Evolutionary conservation across 2,113 vertebrate species (phyloP), one percentile per base, ranked within the genome.

Genomic region (Cinclus cinclus): DNA sequence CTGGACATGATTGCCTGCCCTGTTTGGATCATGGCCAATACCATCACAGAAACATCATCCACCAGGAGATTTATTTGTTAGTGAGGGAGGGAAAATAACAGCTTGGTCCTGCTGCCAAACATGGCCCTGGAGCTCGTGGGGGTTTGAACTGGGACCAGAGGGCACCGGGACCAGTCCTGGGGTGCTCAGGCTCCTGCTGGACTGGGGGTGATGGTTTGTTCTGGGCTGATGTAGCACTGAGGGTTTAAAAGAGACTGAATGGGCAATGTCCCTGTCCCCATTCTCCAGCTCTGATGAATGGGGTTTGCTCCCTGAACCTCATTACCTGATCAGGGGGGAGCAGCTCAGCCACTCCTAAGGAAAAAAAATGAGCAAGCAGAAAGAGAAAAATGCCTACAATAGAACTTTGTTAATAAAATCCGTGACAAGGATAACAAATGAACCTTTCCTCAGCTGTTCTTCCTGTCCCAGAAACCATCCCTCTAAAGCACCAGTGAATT

Each of bases 91-190:
- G 15, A 2, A 19, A 69, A 24, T 1, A 31, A 17, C 15, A 63
- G 52, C 56, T 67, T 10, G 1, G 17, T 10, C 50, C 76, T 70
- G 78, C 78, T 87, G 78, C 56, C 13, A 50, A 22, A 25, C 21
- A 5, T 0, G 0, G 30, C 46, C n/a, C 75, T 30, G 55, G 41
- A 49, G 74, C 47, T 85, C 0, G 0, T 6, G 50, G 11, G 73
- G 82, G 49, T 63, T 65, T 84, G 27, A 35, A 1, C 12, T 27
- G 77, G 70, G 69, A 53, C 6, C 55, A 46, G 55, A 19, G 35
- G 23, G 23, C 28, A 33, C 55, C 3, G 1, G 47, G n/a, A 23
- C 9, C 50, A 3, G 1, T 19, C 18, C 75, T 21, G 83, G 39
- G 46, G 58, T 70, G 27, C 10, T 50, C 41, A 25, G 20, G 73